Conservation (phyloP, 2,888 invertebrate species). For the Sepiola atlantica region DNA sequence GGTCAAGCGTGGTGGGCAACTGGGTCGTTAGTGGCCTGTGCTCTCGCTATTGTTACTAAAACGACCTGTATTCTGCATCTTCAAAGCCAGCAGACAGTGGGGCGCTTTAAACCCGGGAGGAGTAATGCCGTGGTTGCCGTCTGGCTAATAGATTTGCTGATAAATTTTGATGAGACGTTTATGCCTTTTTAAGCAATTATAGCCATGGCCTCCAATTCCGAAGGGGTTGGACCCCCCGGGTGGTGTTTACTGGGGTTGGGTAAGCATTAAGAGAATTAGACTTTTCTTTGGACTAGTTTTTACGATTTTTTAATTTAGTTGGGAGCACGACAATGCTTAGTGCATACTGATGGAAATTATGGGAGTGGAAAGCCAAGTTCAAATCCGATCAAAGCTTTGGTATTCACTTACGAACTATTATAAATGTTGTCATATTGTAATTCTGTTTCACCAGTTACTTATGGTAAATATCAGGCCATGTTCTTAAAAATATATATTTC, state of each 20-base stretch:
- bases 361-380: too few relatives aligned
- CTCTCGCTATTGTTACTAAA: conserved; percentile 1
- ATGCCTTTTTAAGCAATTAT: conserved; percentile 8
- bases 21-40: conserved; percentile 20
- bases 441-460: too few relatives aligned
- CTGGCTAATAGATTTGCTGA: not conserved
- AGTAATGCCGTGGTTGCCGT: not conserved
- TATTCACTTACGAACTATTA: too few relatives aligned
- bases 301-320: not conserved
- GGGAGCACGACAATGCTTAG: too few relatives aligned
- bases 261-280: not conserved
- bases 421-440: too few relatives aligned
- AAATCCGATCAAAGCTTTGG: too few relatives aligned
- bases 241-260: not conserved
- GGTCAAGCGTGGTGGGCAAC: not conserved
- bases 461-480: too few relatives aligned
- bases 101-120: not conserved
- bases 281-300: not conserved
- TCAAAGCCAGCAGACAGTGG: not conserved
- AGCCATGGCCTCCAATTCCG: not conserved
- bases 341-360: too few relatives aligned
- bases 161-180: conserved; percentile 9
- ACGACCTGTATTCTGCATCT: not conserved
- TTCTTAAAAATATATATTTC: too few relatives aligned
- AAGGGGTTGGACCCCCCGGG: not conserved